phyloP scores from a whole-genome alignment of 92 coral and sea anemone species.

The Metridium senile region DNA sequence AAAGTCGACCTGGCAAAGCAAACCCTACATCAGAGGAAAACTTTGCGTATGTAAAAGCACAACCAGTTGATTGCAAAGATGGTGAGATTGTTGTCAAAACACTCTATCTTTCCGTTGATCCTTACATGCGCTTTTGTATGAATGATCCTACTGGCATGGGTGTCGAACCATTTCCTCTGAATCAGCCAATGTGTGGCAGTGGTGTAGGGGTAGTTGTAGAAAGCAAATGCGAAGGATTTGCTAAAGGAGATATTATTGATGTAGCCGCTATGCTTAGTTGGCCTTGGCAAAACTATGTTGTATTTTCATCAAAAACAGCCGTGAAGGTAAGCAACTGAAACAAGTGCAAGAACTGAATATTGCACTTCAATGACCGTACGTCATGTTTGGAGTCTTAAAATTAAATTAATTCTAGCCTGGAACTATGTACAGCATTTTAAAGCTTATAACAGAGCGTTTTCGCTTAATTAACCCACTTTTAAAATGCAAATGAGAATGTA shows the following conservation, averaged over 20 bases:
- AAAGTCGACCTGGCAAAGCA: conserved; percentile 73
- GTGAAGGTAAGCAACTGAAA: conserved; percentile 39
- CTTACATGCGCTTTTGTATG: conserved; percentile 76
- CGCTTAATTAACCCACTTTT: too few relatives aligned
- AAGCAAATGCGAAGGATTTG: conserved; percentile 46
- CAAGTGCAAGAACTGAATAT: too few relatives aligned
- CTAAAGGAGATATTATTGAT: conserved; percentile 67
- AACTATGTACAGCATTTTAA: too few relatives aligned
- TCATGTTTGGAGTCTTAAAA: too few relatives aligned
- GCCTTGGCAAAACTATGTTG: conserved; percentile 76
- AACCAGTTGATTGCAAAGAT: conserved; percentile 49
- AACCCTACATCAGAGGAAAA: conserved; percentile 72
- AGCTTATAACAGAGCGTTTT: too few relatives aligned
- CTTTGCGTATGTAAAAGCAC: conserved; percentile 52
- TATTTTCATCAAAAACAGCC: conserved; percentile 13
- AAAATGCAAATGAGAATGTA: too few relatives aligned
- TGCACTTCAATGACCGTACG: too few relatives aligned
- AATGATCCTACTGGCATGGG: conserved; percentile 54
- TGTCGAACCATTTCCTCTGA: conserved; percentile 54
- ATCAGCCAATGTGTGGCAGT: conserved; percentile 51
- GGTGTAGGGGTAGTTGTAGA: conserved; percentile 70
- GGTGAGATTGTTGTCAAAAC: conserved; percentile 74
- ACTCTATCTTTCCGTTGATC: conserved; percentile 85
- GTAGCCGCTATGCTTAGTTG: conserved; percentile 20
- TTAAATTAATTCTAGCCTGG: too few relatives aligned